Evolutionary conservation across 2,113 vertebrate genomes (phyloP).

Genomic region (Mugil cephalus): DNA sequence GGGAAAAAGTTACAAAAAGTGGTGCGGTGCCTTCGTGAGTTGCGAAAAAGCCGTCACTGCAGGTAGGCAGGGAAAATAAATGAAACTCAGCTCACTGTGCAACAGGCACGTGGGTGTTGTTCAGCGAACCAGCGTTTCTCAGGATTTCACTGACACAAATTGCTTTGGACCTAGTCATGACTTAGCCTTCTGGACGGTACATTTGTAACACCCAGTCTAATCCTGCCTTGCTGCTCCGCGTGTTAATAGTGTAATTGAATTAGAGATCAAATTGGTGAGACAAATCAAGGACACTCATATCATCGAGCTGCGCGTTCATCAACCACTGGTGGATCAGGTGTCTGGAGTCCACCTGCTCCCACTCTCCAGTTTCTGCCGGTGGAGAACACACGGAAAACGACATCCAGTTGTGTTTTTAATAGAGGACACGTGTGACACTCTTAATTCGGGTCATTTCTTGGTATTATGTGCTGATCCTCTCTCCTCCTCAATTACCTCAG

Average conservation of each 20-base stretch:
- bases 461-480: neutral
- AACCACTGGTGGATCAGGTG: constrained; percentile 48
- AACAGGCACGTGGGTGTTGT: neutral
- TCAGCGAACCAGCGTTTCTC: constrained; percentile 36
- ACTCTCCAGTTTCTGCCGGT: neutral
- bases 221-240: constrained; percentile 66
- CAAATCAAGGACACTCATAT: constrained; percentile 60
- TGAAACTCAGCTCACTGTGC: neutral
- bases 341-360: constrained; percentile 36
- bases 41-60: neutral
- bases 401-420: neutral
- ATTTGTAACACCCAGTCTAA: constrained; percentile 70
- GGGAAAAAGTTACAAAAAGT: too few species aligned
- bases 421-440: neutral
- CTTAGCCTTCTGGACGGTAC: constrained; percentile 69
- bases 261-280: constrained; percentile 67
- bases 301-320: constrained; percentile 37
- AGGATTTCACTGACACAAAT: constrained; percentile 79
- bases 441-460: neutral
- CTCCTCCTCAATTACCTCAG: neutral
- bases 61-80: neutral
- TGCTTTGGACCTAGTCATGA: constrained; percentile 73
- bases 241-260: constrained; percentile 78
- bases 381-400: neutral
- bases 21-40: neutral